Evolutionary conservation across 1,140 invertebrate genomes (phyloP), one percentile per base, ranked within the genome.

Genomic region (Ostrea denselamellosa): DNA sequence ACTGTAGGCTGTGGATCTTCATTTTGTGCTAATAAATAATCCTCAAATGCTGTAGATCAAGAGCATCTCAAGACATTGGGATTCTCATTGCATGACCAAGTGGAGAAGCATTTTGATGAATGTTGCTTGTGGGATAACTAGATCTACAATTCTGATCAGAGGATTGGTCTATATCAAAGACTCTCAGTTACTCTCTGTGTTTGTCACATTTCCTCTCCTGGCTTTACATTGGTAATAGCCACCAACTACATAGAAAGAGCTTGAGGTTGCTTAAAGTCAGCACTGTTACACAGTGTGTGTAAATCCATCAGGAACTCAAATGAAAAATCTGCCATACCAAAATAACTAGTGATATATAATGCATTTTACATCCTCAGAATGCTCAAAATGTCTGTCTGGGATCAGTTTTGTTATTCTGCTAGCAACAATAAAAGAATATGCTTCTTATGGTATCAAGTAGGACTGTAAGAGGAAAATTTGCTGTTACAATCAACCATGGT

Each of bases 21-120:
- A 71, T 71, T 77, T 77, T 77, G 68, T 28, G 68, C 68, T 77
- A 77, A 77, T 77, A 34, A 77, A 77, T 77, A 77, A 44, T 77
- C 68, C 68, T 77, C 68, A 77, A 77, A 77, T 28, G 28, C 68
- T 28, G 25, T 9, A 77, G 68, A 77, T 77, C 68, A 77, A 77
- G 68, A 77, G 25, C 68, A 77, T 77, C 68, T 77, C 68, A 77
- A 77, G 68, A 77, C 68, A 28, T 8, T 28, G 68, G 68, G 68
- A 28, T 25, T 77, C 68, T 3, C 25, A 25, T 77, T 34, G 68
- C 68, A 77, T 77, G 68, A 77, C 68, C 25, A 25, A 17, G 28
- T 28, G 68, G 25, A 77, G 68, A 22, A 22, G 22, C 25, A 25
- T 77, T 28, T 77, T 77, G 22, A 77, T 28, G 68, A 28, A 28